Conservation (phyloP, 1,140 invertebrate species). For the Ylistrum balloti region DNA sequence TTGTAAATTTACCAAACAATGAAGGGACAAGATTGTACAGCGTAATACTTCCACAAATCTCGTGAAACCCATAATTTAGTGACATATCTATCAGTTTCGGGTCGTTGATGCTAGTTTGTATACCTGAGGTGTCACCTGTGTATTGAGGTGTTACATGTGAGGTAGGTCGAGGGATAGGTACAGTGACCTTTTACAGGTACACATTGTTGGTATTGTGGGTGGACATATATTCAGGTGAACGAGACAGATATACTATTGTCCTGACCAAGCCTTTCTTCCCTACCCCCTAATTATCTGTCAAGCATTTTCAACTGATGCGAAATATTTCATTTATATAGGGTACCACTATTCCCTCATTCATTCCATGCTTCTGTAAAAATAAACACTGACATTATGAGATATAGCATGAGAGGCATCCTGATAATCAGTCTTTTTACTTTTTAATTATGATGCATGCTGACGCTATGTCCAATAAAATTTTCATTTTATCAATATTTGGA, state of each 20-base stretch:
- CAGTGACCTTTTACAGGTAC: background rate
- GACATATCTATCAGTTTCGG: background rate
- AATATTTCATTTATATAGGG: background rate
- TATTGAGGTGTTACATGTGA: background rate
- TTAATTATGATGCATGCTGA: too few relatives aligned
- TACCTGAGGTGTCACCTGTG: background rate
- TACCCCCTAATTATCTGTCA: background rate
- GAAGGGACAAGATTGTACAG: background rate
- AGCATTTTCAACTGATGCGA: background rate
- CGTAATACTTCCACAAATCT: background rate
- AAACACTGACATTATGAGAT: too few relatives aligned
- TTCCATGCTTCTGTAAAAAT: background rate
- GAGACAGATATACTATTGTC: background rate
- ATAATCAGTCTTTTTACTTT: too few relatives aligned
- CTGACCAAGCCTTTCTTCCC: background rate
- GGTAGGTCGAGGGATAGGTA: conserved; percentile 2
- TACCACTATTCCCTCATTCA: background rate
- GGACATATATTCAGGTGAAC: background rate
- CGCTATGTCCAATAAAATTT: too few relatives aligned
- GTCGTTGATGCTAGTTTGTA: background rate
- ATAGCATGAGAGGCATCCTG: too few relatives aligned
- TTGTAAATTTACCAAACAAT: background rate
- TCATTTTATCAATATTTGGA: too few relatives aligned
- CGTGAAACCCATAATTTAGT: background rate
- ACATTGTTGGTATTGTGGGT: conserved; percentile 3